Evolutionary conservation across 30 jellyfish, hydroid and myxozoan genomes (phyloP).

Genomic region (Turritopsis rubra): DNA sequence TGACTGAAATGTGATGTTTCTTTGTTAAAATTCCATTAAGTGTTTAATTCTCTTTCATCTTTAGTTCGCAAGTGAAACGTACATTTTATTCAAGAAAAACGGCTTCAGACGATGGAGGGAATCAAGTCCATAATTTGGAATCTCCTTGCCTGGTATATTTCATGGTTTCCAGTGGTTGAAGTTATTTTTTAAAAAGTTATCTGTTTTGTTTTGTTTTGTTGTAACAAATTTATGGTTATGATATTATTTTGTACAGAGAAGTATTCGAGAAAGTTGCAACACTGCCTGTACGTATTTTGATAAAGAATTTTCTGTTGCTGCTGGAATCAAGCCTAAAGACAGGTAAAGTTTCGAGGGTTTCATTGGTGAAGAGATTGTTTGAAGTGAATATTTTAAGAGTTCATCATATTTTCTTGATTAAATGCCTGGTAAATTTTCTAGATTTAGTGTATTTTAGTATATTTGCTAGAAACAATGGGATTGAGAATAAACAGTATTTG

Average conservation of each 20-base stretch:
- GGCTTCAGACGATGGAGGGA: background rate
- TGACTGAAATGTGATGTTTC: no score
- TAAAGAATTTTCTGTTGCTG: background rate
- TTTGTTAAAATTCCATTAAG: background rate
- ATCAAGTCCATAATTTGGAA: background rate
- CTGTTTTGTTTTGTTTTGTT: background rate
- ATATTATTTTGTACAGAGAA: background rate
- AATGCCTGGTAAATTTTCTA: no score
- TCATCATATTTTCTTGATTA: no score
- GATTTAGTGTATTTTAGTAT: no score
- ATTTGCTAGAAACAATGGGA: no score
- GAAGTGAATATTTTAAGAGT: background rate
- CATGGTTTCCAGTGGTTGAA: background rate
- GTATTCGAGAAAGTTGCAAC: background rate
- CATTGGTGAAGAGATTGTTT: background rate
- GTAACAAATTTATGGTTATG: background rate
- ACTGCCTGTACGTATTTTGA: background rate
- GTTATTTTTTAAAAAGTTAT: background rate
- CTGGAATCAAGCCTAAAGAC: slow-evolving; percentile 12
- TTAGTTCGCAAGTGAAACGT: background rate
- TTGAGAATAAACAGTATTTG: no score
- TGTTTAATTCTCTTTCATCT: background rate
- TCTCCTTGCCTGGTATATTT: slow-evolving; percentile 6
- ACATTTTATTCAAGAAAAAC: slow-evolving; percentile 10
- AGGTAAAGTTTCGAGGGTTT: background rate